Evolutionary conservation across 2,113 vertebrate species (phyloP).

Genomic region (Syngnathus typhle): DNA sequence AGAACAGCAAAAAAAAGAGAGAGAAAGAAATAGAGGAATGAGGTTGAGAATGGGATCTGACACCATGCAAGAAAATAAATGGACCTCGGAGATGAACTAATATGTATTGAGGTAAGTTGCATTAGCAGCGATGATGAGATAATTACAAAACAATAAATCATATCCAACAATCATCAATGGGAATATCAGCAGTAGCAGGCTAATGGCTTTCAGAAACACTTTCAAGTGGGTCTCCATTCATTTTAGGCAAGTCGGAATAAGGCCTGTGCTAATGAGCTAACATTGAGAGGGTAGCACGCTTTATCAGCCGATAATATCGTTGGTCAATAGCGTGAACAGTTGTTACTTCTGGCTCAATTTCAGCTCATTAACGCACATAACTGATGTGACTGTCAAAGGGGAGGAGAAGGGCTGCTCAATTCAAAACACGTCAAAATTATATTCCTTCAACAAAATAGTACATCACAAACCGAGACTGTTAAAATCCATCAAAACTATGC

Average conservation of each 20-base stretch:
- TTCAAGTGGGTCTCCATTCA: conserved; percentile 9
- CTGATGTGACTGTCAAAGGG: conserved; percentile 12
- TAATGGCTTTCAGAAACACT: conserved; percentile 1
- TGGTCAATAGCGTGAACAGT: conserved; percentile 23
- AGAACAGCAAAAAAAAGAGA: background rate
- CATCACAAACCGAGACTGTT: conserved; percentile 23
- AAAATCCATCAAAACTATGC: conserved; percentile 1
- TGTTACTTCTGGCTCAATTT: conserved; percentile 19
- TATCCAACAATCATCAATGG: conserved; percentile 39
- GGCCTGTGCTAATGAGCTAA: conserved; percentile 32
- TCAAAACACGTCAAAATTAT: background rate
- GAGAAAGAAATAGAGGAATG: conserved; percentile 21
- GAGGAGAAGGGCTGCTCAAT: conserved; percentile 5
- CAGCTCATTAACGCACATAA: conserved; percentile 30
- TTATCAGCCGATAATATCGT: conserved; percentile 28
- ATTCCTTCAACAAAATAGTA: conserved; percentile 15
- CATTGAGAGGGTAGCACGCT: conserved; percentile 10
- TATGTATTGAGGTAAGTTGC: conserved; percentile 57
- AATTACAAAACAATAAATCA: conserved; percentile 56
- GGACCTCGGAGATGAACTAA: conserved; percentile 53
- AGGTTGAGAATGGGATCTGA: conserved; percentile 39
- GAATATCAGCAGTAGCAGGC: conserved; percentile 21
- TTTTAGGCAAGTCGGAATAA: conserved; percentile 8
- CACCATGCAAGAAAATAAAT: conserved; percentile 50
- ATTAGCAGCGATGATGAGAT: conserved; percentile 53